These are phyloP conservation scores for Catocala fraxini DNA, from an alignment of 2,888 invertebrate genomes.

Conservation along the genomic window DNA sequence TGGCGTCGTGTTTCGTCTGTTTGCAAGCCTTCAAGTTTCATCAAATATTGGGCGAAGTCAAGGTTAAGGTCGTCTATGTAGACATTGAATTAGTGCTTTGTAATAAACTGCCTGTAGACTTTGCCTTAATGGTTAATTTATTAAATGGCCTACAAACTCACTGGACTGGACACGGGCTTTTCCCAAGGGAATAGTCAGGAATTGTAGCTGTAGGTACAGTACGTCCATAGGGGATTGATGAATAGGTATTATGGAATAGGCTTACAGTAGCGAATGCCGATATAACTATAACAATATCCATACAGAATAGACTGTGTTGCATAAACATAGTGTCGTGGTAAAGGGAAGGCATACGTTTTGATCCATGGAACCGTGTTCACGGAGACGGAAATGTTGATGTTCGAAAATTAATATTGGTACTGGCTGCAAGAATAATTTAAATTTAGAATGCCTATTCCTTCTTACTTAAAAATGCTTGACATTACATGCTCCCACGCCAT, in stretches of 20 bases:
- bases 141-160: conserved; percentile 10
- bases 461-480: no score
- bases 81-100: conserved; percentile 32
- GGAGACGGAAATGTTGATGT: no score
- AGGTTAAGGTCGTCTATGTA: conserved; percentile 36
- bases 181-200: conserved; percentile 10
- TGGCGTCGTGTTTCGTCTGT: conserved; percentile 53
- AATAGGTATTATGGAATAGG: neutral
- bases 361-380: no score
- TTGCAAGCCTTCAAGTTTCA: conserved; percentile 57
- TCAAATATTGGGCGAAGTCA: conserved; percentile 51
- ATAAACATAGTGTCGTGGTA: no score
- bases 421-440: no score
- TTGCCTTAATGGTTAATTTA: conserved; percentile 14
- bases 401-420: no score
- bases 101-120: conserved; percentile 25
- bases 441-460: no score
- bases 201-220: conserved; percentile 1
- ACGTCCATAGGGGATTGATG: neutral
- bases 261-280: no score
- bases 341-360: no score
- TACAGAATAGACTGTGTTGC: no score
- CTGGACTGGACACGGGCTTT: conserved; percentile 7
- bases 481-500: no score
- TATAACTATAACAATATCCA: no score